These are phyloP conservation scores for Sinocyclocheilus anophthalmus DNA, from an alignment of 2,113 vertebrate genomes.

Conservation along the genomic window DNA sequence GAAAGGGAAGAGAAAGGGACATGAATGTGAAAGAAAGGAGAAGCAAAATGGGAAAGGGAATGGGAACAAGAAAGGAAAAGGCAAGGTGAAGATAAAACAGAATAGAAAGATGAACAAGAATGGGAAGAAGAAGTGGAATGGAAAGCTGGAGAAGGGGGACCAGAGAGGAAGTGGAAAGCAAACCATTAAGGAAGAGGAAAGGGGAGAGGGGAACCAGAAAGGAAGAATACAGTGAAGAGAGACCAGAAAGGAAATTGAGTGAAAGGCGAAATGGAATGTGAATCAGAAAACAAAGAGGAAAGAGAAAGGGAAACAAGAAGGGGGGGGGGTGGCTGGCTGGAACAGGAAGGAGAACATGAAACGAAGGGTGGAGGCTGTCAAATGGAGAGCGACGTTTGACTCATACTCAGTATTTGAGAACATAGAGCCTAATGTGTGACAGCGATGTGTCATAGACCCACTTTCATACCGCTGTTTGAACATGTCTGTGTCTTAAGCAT, in stretches of 20 bases:
- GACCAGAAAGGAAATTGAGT: not conserved
- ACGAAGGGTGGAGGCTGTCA: not conserved
- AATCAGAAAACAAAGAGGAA: not conserved
- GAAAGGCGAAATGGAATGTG: not conserved
- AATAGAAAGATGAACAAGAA: not conserved
- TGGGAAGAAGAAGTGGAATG: not conserved
- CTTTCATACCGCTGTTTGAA: not conserved
- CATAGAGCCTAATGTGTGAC: not conserved
- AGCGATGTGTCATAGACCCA: constrained; percentile 20
- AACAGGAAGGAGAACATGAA: not conserved
- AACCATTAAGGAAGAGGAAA: not conserved
- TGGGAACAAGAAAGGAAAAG: not conserved
- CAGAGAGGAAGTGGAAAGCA: not conserved
- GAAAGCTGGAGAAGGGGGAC: not conserved
- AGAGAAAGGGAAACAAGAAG: not conserved
- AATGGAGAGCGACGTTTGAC: not conserved
- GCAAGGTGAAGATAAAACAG: not conserved
- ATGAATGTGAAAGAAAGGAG: not conserved
- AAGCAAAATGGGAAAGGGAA: not conserved
- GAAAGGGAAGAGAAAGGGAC: not conserved
- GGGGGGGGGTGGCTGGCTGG: not conserved
- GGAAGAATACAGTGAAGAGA: not conserved
- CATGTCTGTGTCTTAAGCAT: not conserved
- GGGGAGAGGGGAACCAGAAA: not conserved
- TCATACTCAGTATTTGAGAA: not conserved